A percentile compares a stretch with the other conserved stretches of the same genome.
These are phyloP conservation scores for Piscicola geometra DNA, from an alignment of 2,888 invertebrate species.

Conservation along the genomic window DNA sequence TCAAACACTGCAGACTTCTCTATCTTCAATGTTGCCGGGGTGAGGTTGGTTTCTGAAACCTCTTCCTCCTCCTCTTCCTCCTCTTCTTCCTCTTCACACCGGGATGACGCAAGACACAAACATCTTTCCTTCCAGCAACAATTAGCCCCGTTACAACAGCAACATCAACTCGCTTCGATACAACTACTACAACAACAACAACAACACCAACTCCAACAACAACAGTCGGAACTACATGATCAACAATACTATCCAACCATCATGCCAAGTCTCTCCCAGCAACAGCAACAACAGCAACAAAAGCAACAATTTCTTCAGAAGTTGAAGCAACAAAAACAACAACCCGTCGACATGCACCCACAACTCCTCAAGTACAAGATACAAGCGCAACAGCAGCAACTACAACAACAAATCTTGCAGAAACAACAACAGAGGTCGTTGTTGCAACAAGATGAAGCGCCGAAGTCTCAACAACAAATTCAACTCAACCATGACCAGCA, in stretches of 20 bases:
- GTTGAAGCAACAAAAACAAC: not conserved
- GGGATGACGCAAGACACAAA: not conserved
- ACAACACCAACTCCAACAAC: not conserved
- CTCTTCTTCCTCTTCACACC: not conserved
- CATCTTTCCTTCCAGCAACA: conserved; percentile 8
- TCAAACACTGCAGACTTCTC: not conserved
- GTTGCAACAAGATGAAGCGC: not conserved
- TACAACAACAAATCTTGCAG: not conserved
- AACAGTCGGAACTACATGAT: not conserved
- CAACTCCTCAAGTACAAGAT: not conserved
- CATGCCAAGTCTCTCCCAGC: not conserved
- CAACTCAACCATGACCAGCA: not conserved
- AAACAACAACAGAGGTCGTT: not conserved
- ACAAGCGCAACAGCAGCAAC: not conserved
- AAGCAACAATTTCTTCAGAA: not conserved
- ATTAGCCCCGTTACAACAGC: not conserved
- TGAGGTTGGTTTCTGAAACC: not conserved
- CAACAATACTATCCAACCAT: not conserved
- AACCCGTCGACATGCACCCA: not conserved
- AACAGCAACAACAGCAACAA: conserved; percentile 13
- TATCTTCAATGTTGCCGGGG: not conserved
- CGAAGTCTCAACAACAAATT: not conserved
- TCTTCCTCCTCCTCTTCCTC: not conserved
- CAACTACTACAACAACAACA: conserved; percentile 2
- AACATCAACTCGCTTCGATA: not conserved